These are phyloP conservation scores for Thripadectes ignobilis DNA, from an alignment of 2,797 vertebrate species.

Conservation along the genomic window DNA sequence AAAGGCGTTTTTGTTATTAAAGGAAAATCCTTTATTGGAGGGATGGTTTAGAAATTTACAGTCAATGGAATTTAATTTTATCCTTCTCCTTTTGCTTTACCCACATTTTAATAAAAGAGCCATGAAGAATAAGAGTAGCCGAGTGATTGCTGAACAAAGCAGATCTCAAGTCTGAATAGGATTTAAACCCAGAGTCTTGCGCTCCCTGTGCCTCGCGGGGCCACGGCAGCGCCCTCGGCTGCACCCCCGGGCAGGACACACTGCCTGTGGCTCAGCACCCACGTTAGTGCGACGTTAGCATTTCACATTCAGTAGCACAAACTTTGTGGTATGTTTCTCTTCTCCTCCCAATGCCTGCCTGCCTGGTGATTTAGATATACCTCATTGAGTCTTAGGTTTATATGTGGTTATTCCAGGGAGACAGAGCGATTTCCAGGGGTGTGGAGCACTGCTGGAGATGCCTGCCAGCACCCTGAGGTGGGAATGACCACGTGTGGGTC, in stretches of 20 bases:
- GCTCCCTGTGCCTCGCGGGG: background rate
- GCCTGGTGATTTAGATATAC: background rate
- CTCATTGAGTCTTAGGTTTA: background rate
- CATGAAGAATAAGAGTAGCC: background rate
- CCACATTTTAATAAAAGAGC: conserved; percentile 68
- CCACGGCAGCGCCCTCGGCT: background rate
- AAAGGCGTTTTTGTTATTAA: conserved; percentile 32
- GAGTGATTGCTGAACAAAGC: conserved; percentile 69
- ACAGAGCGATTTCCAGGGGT: background rate
- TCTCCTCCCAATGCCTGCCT: background rate
- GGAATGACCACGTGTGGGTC: conserved; percentile 30
- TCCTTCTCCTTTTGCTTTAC: conserved; percentile 52
- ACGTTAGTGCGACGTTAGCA: background rate
- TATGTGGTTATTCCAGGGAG: background rate
- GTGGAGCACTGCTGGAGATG: conserved; percentile 21
- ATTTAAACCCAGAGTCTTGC: background rate
- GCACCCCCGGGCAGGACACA: background rate
- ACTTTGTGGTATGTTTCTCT: conserved; percentile 2
- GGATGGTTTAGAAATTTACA: conserved; percentile 36
- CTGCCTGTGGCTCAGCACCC: background rate
- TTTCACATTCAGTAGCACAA: background rate
- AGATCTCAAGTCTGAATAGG: conserved; percentile 14
- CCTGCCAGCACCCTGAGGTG: conserved; percentile 35
- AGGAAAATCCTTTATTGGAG: background rate
- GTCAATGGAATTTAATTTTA: conserved; percentile 59